phyloP scores from a whole-genome alignment of 2,888 invertebrate species.

The Limnephilus auricula region DNA sequence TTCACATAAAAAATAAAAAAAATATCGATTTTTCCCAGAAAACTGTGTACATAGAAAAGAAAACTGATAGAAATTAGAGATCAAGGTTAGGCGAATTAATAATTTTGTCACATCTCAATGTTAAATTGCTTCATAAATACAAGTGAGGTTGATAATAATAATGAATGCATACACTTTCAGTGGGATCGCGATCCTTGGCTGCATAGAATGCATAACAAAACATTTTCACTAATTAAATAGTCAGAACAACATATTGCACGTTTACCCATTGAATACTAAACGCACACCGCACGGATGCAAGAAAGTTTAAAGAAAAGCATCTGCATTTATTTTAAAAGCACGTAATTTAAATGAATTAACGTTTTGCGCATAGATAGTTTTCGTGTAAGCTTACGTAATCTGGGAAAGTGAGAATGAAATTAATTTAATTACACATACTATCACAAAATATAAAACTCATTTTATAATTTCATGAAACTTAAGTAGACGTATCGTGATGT shows the following conservation, averaged over 20 bases:
- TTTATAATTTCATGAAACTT: no score
- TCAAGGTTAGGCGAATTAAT: background rate
- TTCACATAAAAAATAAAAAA: no score
- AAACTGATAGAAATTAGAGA: background rate
- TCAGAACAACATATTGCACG: background rate
- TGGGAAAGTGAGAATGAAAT: background rate
- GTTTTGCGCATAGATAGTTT: background rate
- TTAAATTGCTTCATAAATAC: background rate
- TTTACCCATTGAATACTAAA: background rate
- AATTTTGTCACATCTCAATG: background rate
- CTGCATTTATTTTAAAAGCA: background rate
- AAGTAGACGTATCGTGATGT: no score
- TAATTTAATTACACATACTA: background rate
- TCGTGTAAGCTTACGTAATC: background rate
- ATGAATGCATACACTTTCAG: background rate
- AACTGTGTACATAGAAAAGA: background rate
- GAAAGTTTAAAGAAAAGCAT: background rate
- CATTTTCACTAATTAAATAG: background rate
- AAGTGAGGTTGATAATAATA: background rate
- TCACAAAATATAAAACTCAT: no score
- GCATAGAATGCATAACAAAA: background rate
- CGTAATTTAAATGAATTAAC: background rate
- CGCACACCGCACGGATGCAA: background rate
- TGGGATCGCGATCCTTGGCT: background rate
- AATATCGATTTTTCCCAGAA: no score